Evolutionary conservation across 2,113 vertebrate genomes (phyloP), one percentile per base, ranked within the genome.

Genomic region (Rhodinocichla rosea): DNA sequence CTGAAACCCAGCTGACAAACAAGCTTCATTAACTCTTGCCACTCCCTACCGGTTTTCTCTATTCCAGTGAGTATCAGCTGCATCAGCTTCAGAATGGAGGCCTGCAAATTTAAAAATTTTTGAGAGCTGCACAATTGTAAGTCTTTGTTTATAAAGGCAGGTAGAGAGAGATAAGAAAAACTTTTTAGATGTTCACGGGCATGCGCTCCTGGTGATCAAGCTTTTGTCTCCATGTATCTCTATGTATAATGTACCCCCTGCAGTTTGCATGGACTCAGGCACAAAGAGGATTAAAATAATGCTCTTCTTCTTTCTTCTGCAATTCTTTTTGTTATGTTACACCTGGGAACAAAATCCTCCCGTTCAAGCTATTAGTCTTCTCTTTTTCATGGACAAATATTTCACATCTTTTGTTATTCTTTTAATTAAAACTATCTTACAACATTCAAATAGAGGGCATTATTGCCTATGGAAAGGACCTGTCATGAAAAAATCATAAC

Each of bases 121-220:
- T 6, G 2, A 67, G 28, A 56, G 9, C 13, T 47, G 47, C 11
- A 37, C 11, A 35, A 16, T 15, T 33, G 0, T 28, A 67, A 27
- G 17, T 39, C 6, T 63, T 78, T 4, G 1, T 33, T 87, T 94
- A 59, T 62, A 39, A 94, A 78, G 35, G 30, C 19, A 56, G 24
- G 7, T 12, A 70, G 19, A 57, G 22, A 78, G 18, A 78, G 27
- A 50, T 27, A 74, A 87, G 33, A 12, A 67, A 83, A 57, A 9
- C 22, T 77, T 67, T 26, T 52, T 44, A 78, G 52, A 68, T 12
- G 10, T 24, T 75, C n/a, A 63, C 4, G 4, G 71, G 33, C 23
- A 40, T 37, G 8, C 0, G 0, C 5, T 77, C 3, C 55, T 60
- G 21, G 16, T 1, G 4, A 60, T 10, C 21, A 30, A 78, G 27